phyloP scores from a whole-genome alignment of 35 echinoderm and acorn worm genomes.

The Ophioderma brevispina region DNA sequence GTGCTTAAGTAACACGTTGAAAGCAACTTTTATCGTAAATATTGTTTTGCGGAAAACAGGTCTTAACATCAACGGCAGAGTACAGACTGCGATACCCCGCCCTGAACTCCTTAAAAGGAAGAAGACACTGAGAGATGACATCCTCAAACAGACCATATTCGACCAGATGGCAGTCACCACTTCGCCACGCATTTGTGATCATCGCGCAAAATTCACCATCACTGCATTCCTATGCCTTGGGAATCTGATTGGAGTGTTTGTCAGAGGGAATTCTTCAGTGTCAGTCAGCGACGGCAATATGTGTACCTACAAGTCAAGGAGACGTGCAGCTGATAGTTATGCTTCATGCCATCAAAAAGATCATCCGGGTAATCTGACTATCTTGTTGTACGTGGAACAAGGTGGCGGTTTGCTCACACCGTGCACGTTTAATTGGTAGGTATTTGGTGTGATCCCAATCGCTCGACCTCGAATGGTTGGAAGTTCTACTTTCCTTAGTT shows the following conservation, averaged over 20 bases:
- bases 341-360: constrained; percentile 9
- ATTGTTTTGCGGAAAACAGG: too few relatives aligned
- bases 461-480: too few relatives aligned
- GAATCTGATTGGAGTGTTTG: neutral
- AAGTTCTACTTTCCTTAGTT: too few relatives aligned
- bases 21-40: too few relatives aligned
- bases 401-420: constrained; percentile 33
- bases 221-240: neutral
- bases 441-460: too few relatives aligned
- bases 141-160: neutral
- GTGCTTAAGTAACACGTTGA: too few relatives aligned
- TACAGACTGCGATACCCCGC: neutral
- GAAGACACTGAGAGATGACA: neutral
- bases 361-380: constrained; percentile 24
- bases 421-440: constrained; percentile 63
- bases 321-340: constrained; percentile 22
- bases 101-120: neutral
- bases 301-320: constrained; percentile 1
- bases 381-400: constrained; percentile 49
- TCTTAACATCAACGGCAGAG: neutral
- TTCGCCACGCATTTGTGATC: neutral
- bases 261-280: neutral
- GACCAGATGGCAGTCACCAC: neutral
- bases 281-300: neutral
- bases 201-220: neutral